Base-by-base conservation (phyloP, 2,113 vertebrate species). In the Dascyllus trimaculatus region DNA sequence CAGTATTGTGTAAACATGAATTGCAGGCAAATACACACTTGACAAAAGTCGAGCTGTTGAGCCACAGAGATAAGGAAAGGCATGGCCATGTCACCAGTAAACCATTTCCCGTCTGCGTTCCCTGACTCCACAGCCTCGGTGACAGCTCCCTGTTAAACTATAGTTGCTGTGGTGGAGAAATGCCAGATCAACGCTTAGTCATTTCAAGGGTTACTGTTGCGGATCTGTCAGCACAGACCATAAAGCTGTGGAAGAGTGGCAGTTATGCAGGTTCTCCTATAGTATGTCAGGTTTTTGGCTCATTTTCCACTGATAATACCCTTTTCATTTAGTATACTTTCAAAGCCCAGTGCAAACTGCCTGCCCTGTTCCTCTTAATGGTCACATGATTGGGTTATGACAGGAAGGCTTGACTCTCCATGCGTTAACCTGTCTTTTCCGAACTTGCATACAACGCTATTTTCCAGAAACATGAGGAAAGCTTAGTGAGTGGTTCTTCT, bases 331-430 rank as follows among this genome's bases (percentile, higher is more conserved):
- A 40, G 32, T 25, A 45, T 13, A 14, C 5, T 54, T 59, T 85
- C 14, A 48, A 8, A 62, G 38, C 11, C n/a, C 32, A 8, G 6
- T 24, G 25, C 5, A 18, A 32, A 45, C 59, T 58, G 29, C 17
- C 10, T 9, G 9, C 46, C 51, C 51, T 86, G 64, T 92, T 92
- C 85, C 87, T 90, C 82, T 85, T 84, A 62, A 45, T 7, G 51
- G 82, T 92, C 92, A 91, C 78, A 88, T 92, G 90, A 87, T 49
- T 24, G 15, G 15, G 21, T 60, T 51, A 4, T 77, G 81, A 86
- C 76, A 52, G 56, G 85, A 90, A 83, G 78, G 80, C 51, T 5
- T 65, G 74, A 78, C 51, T 77, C 35, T 17, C 13, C 1, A 0
- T 29, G 35, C 35, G 51, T 52, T 10, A 80, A 66, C 18, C 21